Evolutionary conservation across 2,797 vertebrate species (phyloP).

Genomic region (Syndactyla subalaris): DNA sequence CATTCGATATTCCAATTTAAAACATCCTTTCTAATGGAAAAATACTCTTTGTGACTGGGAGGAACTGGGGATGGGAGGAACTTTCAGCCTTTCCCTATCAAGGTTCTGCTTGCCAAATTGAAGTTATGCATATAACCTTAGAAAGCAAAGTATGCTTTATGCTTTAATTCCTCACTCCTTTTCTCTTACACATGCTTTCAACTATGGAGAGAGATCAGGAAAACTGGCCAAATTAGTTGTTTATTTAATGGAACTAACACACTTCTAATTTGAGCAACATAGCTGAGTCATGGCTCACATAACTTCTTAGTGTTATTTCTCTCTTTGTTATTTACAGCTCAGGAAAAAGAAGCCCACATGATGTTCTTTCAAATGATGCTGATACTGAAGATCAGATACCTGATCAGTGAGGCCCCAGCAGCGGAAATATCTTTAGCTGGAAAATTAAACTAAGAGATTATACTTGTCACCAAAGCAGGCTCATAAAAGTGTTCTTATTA

Average conservation of each 20-base stretch:
- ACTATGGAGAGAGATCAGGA: background rate
- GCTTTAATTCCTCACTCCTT: background rate
- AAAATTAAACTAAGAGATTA: slow-evolving; percentile 28
- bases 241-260: background rate
- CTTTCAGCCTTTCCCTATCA: background rate
- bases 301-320: background rate
- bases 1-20: background rate
- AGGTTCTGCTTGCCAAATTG: background rate
- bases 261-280: background rate
- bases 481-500: background rate
- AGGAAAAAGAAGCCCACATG: background rate
- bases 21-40: background rate
- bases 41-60: background rate
- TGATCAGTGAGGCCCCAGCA: background rate
- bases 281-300: slow-evolving; percentile 20
- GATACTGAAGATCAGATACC: background rate
- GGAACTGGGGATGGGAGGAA: background rate
- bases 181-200: background rate
- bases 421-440: background rate
- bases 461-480: background rate
- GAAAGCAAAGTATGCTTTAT: background rate
- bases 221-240: background rate
- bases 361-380: background rate
- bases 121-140: background rate
- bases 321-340: background rate